Base-by-base conservation (phyloP, 2,888 invertebrate species). In the Caenorhabditis uteleia region DNA sequence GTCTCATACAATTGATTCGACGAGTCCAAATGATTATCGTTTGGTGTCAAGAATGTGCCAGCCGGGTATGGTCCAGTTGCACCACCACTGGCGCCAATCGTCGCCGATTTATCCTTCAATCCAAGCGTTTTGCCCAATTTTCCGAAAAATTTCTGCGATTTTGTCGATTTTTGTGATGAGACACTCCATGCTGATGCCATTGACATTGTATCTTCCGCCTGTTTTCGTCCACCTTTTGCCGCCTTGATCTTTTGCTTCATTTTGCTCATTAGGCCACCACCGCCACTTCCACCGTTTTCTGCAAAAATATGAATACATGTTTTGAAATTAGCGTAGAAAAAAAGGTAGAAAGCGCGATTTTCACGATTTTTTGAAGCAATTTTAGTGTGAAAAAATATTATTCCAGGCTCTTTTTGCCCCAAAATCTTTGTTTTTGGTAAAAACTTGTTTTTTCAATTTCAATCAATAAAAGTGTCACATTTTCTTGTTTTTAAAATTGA, bases 231-330 rank as follows among this genome's bases (percentile, higher is more conserved):
- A 20, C 56, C 59, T 14, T 67, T 67, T n/a, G 60, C 56, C 29
- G 58, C 51, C n/a, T 69, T 62, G 45, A 75, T 74, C 53, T 75
- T 75, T 21, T 61, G 48, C 58, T 73, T 75, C 68, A 75, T 71
- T 43, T 65, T 68, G 20, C 47, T 48, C 55, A 70, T 57, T 14
- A 64, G 31, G 12, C 62, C 51, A 6, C 50, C 42, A n/a, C 57
- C 57, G 25, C 29, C 44, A n/a, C 62, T 47, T 3, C 50, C 42
- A n/a, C 57, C 57, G 25, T 23, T 46, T 43, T 42, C 45, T 49
- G 49, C 3, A 51, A 44, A 40, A 38, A 25, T 21, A 39, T 26
- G 6, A 8, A 10, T n/a, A n/a, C n/a, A n/a, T n/a, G n/a, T n/a
- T n/a, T n/a, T n/a, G n/a, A n/a, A n/a, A n/a, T n/a, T n/a, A n/a